Conservation (phyloP, 2,888 invertebrate species). For the Osmoderma eremita region DNA sequence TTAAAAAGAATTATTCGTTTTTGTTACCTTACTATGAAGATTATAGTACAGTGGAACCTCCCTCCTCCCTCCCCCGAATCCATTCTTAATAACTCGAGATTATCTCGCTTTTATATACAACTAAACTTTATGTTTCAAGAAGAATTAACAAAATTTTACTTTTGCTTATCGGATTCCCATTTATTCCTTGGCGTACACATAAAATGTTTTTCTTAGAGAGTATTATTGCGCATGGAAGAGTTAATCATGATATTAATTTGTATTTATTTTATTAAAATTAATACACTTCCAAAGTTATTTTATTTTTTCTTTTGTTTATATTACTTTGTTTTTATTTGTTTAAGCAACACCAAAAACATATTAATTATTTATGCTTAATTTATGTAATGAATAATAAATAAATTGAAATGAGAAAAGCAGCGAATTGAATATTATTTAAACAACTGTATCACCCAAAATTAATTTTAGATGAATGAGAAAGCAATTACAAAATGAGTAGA, state of each 20-base stretch:
- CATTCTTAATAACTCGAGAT: constrained; percentile 17
- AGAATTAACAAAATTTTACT: constrained; percentile 8
- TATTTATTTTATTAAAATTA: constrained; percentile 1
- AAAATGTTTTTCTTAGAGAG: too few relatives aligned
- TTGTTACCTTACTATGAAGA: constrained; percentile 1
- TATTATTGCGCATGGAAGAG: background rate
- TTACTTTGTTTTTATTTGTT: constrained; percentile 41
- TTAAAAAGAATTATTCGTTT: background rate
- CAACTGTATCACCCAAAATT: too few relatives aligned
- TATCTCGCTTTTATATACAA: constrained; percentile 14
- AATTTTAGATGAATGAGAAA: too few relatives aligned
- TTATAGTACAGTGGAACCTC: background rate
- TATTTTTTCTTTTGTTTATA: constrained; percentile 23
- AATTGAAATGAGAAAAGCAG: constrained; percentile 12
- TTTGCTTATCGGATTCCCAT: too few relatives aligned
- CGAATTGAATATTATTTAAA: too few relatives aligned
- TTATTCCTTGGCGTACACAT: too few relatives aligned
- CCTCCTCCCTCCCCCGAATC: too few relatives aligned
- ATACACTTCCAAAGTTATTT: constrained; percentile 19
- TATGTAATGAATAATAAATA: constrained; percentile 45
- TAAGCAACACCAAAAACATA: constrained; percentile 54
- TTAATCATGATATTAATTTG: constrained; percentile 10
- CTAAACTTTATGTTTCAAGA: constrained; percentile 12
- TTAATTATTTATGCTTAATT: constrained; percentile 54
- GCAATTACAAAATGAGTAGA: too few relatives aligned